A percentile compares a stretch with the other conserved stretches of the same genome.
Evolutionary conservation across 2,888 invertebrate genomes (phyloP).

Genomic region (Torymus texanus): DNA sequence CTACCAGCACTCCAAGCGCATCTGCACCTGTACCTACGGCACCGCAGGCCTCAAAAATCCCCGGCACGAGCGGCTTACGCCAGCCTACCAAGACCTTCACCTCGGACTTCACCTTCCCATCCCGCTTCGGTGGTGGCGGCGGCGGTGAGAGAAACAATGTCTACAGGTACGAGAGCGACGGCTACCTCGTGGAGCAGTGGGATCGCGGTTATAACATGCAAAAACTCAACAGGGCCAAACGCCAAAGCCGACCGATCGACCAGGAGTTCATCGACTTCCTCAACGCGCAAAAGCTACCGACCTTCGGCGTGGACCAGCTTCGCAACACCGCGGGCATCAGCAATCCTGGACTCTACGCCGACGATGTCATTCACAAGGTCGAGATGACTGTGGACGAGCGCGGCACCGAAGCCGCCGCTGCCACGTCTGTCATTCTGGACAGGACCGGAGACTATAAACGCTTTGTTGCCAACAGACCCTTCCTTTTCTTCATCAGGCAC

Average conservation of each 20-base stretch:
- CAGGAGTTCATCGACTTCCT: slow-evolving; percentile 64
- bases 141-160: slow-evolving; percentile 55
- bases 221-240: slow-evolving; percentile 46
- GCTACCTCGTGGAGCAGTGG: slow-evolving; percentile 68
- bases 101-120: neutral
- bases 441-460: slow-evolving; percentile 77
- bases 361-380: slow-evolving; percentile 81
- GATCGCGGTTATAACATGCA: slow-evolving; percentile 63
- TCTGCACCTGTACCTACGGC: too few species aligned
- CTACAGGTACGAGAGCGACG: slow-evolving; percentile 65
- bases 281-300: slow-evolving; percentile 60
- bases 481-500: slow-evolving; percentile 85
- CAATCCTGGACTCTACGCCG: slow-evolving; percentile 81
- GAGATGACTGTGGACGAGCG: slow-evolving; percentile 81
- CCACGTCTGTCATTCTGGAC: slow-evolving; percentile 78
- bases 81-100: neutral
- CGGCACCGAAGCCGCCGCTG: slow-evolving; percentile 84
- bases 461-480: slow-evolving; percentile 81
- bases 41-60: neutral
- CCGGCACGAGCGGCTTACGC: slow-evolving; percentile 5
- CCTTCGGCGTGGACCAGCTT: slow-evolving; percentile 67
- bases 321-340: slow-evolving; percentile 69
- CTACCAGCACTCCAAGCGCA: too few species aligned
- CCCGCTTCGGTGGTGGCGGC: neutral
- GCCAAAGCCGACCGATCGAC: slow-evolving; percentile 67